A percentile compares a stretch with the other conserved stretches of the same genome.
phyloP scores from a whole-genome alignment of 2,888 invertebrate species.

The Agonopterix heracliana region DNA sequence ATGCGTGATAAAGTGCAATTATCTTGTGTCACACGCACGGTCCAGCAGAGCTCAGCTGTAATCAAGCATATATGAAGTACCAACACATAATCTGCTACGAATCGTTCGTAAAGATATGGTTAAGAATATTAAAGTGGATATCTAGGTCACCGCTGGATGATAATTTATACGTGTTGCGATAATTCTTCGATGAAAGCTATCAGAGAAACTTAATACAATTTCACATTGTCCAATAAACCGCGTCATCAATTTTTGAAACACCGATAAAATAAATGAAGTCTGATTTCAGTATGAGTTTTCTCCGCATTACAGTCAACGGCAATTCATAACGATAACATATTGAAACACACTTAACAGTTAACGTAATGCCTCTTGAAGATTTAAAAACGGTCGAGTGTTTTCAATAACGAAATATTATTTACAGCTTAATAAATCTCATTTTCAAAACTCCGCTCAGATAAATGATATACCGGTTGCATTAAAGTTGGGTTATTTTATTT shows the following conservation, averaged over 20 bases:
- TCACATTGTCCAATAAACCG: constrained; percentile 19
- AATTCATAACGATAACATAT: constrained; percentile 55
- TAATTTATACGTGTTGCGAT: constrained; percentile 5
- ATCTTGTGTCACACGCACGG: too few species aligned
- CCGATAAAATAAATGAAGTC: constrained; percentile 39
- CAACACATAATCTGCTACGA: neutral
- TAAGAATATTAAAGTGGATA: constrained; percentile 2
- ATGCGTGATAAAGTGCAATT: too few species aligned
- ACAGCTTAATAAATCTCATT: constrained; percentile 48
- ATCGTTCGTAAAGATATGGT: neutral
- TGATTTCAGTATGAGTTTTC: constrained; percentile 40
- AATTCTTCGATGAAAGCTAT: constrained; percentile 12
- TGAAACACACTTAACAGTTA: constrained; percentile 53
- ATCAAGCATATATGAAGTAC: too few species aligned
- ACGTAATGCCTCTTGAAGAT: constrained; percentile 51
- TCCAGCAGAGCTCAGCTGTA: too few species aligned
- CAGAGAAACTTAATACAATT: constrained; percentile 15
- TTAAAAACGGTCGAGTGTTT: constrained; percentile 40
- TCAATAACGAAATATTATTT: constrained; percentile 49
- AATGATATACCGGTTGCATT: constrained; percentile 31
- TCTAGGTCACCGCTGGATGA: neutral
- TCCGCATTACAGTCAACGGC: constrained; percentile 38
- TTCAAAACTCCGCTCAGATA: constrained; percentile 26
- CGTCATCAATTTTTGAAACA: constrained; percentile 33
- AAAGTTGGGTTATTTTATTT: constrained; percentile 33